Percentiles rank a stretch among this genome's conserved stretches.
These are phyloP conservation scores for Andrena haemorrhoa DNA, from an alignment of 2,888 invertebrate genomes.

Conservation along the genomic window DNA sequence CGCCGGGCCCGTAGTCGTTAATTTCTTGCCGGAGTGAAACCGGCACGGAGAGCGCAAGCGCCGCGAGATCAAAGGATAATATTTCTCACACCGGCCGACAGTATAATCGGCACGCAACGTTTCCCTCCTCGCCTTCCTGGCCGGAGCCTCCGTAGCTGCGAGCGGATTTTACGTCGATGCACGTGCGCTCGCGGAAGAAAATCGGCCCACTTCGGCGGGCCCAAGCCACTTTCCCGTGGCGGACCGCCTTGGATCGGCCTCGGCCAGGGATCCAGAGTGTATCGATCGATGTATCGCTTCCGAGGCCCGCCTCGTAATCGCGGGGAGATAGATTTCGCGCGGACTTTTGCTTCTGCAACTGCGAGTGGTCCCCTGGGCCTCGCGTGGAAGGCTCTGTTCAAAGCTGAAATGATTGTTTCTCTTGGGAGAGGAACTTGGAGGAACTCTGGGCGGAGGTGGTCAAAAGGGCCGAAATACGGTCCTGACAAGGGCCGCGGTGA, in stretches of 20 bases:
- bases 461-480: slow-evolving; percentile 5
- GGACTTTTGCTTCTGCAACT: neutral
- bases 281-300: slow-evolving; percentile 43
- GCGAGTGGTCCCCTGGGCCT: neutral
- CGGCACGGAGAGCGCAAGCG: slow-evolving; percentile 63
- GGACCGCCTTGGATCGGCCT: slow-evolving; percentile 1
- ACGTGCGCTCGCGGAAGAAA: slow-evolving; percentile 62
- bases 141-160: neutral
- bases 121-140: slow-evolving; percentile 45
- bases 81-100: slow-evolving; percentile 80
- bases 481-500: slow-evolving; percentile 35
- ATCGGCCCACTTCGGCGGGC: slow-evolving; percentile 61
- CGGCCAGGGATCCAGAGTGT: slow-evolving; percentile 28
- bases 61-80: slow-evolving; percentile 81
- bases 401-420: slow-evolving; percentile 4
- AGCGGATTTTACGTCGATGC: neutral
- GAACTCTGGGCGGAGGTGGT: slow-evolving; percentile 4
- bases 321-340: slow-evolving; percentile 19
- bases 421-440: slow-evolving; percentile 6
- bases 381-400: neutral
- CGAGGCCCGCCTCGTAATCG: slow-evolving; percentile 28
- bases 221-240: slow-evolving; percentile 56
- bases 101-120: slow-evolving; percentile 80
- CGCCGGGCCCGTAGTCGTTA: slow-evolving; percentile 74
- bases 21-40: slow-evolving; percentile 80